Evolutionary conservation across 2,797 vertebrate species (phyloP).

Genomic region (Hephaestus fuliginosus): DNA sequence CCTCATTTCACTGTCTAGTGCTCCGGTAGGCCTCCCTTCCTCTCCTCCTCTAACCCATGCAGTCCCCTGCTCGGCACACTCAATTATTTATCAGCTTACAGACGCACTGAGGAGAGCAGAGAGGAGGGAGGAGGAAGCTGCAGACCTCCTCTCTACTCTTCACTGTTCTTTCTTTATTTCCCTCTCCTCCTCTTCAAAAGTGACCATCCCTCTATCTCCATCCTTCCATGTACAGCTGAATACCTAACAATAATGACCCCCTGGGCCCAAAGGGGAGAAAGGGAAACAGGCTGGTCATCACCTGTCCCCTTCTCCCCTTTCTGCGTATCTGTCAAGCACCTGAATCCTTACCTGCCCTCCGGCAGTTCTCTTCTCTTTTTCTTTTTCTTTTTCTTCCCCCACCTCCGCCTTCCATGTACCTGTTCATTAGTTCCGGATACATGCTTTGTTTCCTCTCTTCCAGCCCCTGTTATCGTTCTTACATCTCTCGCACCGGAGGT

Average conservation of each 20-base stretch:
- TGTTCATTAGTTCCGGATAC: constrained; percentile 67
- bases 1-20: constrained; percentile 61
- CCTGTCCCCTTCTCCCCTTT: constrained; percentile 33
- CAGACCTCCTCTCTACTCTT: constrained; percentile 50
- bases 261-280: constrained; percentile 26
- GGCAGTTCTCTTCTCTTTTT: constrained; percentile 3
- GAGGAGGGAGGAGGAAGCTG: constrained; percentile 49
- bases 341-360: constrained; percentile 27
- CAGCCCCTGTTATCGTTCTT: constrained; percentile 31
- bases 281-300: constrained; percentile 50
- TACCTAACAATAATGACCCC: constrained; percentile 57
- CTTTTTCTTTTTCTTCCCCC: not conserved
- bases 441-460: constrained; percentile 60
- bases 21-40: constrained; percentile 47
- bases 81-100: constrained; percentile 85
- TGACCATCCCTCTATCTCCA: constrained; percentile 48
- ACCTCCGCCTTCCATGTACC: constrained; percentile 34
- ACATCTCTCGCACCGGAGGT: constrained; percentile 57
- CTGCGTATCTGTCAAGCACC: constrained; percentile 39
- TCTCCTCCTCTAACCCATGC: constrained; percentile 63
- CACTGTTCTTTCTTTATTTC: constrained; percentile 49
- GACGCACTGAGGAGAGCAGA: constrained; percentile 70
- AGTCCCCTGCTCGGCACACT: constrained; percentile 80
- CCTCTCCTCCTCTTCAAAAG: constrained; percentile 46
- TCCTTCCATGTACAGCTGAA: constrained; percentile 48